These are phyloP conservation scores for Urosaurus nigricauda DNA, from an alignment of 2,797 vertebrate species.

Conservation along the genomic window DNA sequence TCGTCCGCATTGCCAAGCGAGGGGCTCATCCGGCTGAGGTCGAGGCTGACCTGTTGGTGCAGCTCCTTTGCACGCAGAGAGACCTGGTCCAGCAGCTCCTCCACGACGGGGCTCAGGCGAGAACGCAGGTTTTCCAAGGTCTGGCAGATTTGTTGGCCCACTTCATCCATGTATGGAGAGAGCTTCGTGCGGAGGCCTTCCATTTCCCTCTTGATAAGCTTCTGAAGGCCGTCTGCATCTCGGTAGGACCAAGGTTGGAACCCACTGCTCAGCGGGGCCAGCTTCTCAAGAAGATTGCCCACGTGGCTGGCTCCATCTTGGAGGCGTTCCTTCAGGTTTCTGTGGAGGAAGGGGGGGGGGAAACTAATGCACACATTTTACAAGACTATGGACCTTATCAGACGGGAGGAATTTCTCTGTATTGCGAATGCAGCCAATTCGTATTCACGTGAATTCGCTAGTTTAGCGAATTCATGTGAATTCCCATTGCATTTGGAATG, in stretches of 20 bases:
- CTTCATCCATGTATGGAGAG: conserved; percentile 74
- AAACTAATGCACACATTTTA: neutral
- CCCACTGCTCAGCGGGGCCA: conserved; percentile 61
- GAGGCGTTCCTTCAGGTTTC: conserved; percentile 67
- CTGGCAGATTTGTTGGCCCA: conserved; percentile 71
- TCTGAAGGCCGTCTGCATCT: conserved; percentile 53
- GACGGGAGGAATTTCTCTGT: too few species aligned
- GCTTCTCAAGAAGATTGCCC: conserved; percentile 57
- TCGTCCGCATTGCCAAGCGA: conserved; percentile 81
- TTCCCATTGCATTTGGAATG: too few species aligned
- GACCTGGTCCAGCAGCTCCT: conserved; percentile 78
- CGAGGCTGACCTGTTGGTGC: conserved; percentile 69
- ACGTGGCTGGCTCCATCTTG: conserved; percentile 63
- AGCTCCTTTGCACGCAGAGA: conserved; percentile 56
- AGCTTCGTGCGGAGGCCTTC: conserved; percentile 75
- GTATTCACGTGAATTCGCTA: too few species aligned
- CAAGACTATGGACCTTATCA: too few species aligned
- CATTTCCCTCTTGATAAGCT: conserved; percentile 76
- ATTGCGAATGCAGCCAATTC: too few species aligned
- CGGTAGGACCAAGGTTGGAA: conserved; percentile 45
- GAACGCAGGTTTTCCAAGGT: conserved; percentile 77
- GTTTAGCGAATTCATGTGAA: too few species aligned
- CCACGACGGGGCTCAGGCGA: conserved; percentile 77
- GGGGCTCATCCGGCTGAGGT: conserved; percentile 69
- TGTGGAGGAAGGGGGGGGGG: conserved; percentile 13